phyloP scores from a whole-genome alignment of 2,113 vertebrate species.

The Zootoca vivipara region DNA sequence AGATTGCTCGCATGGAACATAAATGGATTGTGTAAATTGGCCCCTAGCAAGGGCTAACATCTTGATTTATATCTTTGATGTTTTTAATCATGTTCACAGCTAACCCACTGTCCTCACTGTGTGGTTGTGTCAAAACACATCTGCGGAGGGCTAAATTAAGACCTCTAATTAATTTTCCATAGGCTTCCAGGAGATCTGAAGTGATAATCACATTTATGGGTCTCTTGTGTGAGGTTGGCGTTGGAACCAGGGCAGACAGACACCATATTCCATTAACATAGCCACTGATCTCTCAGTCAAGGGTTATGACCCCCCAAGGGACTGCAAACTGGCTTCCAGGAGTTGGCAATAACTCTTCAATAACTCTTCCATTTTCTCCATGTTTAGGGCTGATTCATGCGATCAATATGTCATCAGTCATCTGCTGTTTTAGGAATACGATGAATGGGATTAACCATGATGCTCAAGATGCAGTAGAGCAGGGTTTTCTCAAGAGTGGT shows the following conservation, averaged over 20 bases:
- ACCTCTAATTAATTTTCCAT: slow-evolving; percentile 30
- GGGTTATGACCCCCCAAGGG: slow-evolving; percentile 8
- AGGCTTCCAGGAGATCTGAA: slow-evolving; percentile 19
- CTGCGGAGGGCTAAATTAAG: slow-evolving; percentile 18
- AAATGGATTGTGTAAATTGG: background rate
- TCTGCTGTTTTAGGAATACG: background rate
- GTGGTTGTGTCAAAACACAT: background rate
- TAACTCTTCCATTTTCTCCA: slow-evolving; percentile 5
- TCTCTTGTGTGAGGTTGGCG: slow-evolving; percentile 10
- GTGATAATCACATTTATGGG: slow-evolving; percentile 24
- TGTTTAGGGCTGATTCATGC: slow-evolving; percentile 6
- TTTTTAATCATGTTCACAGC: slow-evolving; percentile 22
- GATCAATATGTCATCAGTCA: background rate
- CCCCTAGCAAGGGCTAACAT: background rate
- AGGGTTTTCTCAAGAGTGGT: background rate
- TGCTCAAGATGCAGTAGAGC: background rate
- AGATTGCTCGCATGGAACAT: background rate
- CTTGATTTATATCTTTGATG: background rate
- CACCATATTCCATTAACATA: background rate
- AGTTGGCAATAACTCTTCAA: background rate
- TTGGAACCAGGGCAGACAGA: slow-evolving; percentile 6
- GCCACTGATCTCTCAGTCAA: slow-evolving; percentile 10
- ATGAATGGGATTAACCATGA: background rate
- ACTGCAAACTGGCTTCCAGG: slow-evolving; percentile 5
- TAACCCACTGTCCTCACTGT: background rate